A percentile compares a stretch with the other conserved stretches of the same genome.
These are phyloP conservation scores for Tiliacea citrago DNA, from an alignment of 2,888 invertebrate species.

Conservation along the genomic window DNA sequence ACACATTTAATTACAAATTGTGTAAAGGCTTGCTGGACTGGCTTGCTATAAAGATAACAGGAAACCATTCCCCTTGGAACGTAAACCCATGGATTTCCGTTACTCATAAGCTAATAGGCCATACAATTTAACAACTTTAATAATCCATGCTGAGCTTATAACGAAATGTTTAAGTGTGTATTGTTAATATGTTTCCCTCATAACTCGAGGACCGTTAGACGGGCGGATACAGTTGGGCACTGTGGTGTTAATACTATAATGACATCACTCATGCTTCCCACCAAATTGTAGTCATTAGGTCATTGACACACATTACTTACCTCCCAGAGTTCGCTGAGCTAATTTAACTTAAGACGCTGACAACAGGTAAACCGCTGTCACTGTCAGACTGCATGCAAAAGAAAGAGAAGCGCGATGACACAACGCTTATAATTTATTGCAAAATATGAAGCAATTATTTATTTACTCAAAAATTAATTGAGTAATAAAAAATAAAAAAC, in stretches of 20 bases:
- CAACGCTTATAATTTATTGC: too few species aligned
- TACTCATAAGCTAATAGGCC: conserved; percentile 25
- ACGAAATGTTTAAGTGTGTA: conserved; percentile 55
- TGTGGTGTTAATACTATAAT: conserved; percentile 72
- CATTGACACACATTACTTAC: conserved; percentile 74
- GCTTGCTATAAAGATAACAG: background rate
- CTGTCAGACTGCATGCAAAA: too few species aligned
- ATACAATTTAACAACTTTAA: conserved; percentile 50
- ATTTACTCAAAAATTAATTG: too few species aligned
- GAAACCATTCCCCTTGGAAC: conserved; percentile 18
- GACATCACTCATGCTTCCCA: conserved; percentile 73
- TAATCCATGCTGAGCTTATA: conserved; percentile 48
- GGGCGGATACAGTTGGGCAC: conserved; percentile 71
- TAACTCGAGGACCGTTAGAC: conserved; percentile 62
- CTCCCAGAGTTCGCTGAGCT: conserved; percentile 67
- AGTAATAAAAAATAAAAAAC: too few species aligned
- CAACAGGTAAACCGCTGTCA: too few species aligned
- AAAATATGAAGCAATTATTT: too few species aligned
- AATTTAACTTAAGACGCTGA: conserved; percentile 66
- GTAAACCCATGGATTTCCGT: conserved; percentile 25
- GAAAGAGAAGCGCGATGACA: too few species aligned
- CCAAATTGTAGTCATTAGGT: conserved; percentile 75
- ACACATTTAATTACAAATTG: conserved; percentile 15
- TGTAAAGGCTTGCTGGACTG: background rate
- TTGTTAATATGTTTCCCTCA: conserved; percentile 64